Evolutionary conservation across 2,888 invertebrate species (phyloP), one percentile per base, ranked within the genome.

Genomic region (Hemicrepidius hirtus): DNA sequence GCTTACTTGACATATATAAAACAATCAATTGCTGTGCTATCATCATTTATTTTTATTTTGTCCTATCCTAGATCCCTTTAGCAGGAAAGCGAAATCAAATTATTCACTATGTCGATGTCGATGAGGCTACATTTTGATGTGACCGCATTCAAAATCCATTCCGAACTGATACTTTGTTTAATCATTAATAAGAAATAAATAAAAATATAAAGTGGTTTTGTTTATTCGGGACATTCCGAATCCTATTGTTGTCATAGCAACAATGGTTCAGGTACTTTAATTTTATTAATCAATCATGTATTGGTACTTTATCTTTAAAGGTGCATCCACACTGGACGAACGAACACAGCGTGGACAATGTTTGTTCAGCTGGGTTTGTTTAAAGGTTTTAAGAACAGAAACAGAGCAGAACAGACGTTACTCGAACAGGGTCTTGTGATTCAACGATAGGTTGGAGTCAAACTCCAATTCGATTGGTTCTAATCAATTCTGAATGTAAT

Each of bases 121-220:
- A n/a, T n/a, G 53, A n/a, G 28, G 53, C 24, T 13, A 53, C 46
- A 46, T 53, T 1, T 53, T 49, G 13, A 28, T 21, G 24, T 13
- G 24, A 1, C 53, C n/a, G 10, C 50, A 57, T 12, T 57, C 37
- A 57, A 57, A 46, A 40, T 49, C 68, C 46, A 64, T 64, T 28
- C 21, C 40, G 44, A 64, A 64, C 57, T 63, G 59, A 57, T 57
- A 57, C 57, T 20, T 70, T 70, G 69, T 70, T 70, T 57, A 70
- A 70, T 70, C 64, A 70, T 70, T 70, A 70, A 64, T 21, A 70
- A 55, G 62, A 44, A 64, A 21, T 70, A 68, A 62, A 68, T 46
- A 63, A 68, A 62, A 69, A 59, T 57, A 53, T 63, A 40, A 68
- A 62, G 53, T 62, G 37, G 59, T 44, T 64, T 64, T 70, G 65